Evolutionary conservation across 2,888 invertebrate genomes (phyloP).

Genomic region (Lithophane socia): DNA sequence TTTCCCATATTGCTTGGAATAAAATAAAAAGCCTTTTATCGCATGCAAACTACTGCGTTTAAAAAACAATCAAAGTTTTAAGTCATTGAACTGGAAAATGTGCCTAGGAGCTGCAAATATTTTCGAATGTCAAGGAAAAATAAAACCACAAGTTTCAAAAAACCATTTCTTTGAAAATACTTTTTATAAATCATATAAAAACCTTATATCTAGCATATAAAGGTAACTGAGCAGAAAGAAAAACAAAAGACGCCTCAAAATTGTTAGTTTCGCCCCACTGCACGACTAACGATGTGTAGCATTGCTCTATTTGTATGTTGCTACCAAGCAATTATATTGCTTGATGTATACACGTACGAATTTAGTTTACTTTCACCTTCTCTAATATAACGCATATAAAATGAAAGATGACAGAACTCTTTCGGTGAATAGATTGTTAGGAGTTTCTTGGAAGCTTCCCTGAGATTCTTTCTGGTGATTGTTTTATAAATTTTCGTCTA

Average conservation of each 20-base stretch:
- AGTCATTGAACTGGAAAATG: constrained; percentile 3
- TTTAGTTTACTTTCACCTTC: constrained; percentile 70
- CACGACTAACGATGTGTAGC: constrained; percentile 54
- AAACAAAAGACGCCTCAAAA: constrained; percentile 38
- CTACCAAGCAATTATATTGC: constrained; percentile 43
- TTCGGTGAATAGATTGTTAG: not conserved
- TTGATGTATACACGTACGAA: constrained; percentile 32
- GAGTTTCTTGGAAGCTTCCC: not conserved
- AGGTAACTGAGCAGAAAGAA: constrained; percentile 33
- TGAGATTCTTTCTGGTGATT: not conserved
- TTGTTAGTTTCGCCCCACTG: constrained; percentile 48
- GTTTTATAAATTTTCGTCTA: not conserved
- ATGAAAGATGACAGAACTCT: not conserved
- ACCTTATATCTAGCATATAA: constrained; percentile 19
- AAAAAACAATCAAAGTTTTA: not conserved
- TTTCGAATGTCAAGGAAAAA: not conserved
- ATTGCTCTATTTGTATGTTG: constrained; percentile 47
- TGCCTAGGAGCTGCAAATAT: not conserved
- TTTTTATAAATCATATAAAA: constrained; percentile 7
- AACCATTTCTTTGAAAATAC: not conserved
- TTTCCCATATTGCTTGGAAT: not conserved
- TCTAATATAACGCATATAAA: constrained; percentile 32
- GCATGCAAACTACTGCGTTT: not conserved
- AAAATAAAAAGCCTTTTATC: not conserved
- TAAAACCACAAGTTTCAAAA: not conserved